Evolutionary conservation across 2,113 vertebrate species (phyloP).

Genomic region (Jaculus jaculus): DNA sequence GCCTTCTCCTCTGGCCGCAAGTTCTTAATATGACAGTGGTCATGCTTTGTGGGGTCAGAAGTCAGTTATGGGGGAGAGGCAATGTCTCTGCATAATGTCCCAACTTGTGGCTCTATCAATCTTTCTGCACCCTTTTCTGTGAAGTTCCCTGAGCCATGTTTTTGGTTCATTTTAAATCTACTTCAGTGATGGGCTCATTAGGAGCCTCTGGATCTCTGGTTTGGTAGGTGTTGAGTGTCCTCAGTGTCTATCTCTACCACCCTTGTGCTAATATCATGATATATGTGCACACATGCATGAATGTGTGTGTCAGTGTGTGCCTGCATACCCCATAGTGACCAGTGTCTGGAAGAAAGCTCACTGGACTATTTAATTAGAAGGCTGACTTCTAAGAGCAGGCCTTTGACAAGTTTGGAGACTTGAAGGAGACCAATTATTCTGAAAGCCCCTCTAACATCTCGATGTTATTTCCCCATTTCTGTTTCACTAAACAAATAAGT

Average conservation of each 20-base stretch:
- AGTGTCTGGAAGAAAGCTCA: slow-evolving; percentile 15
- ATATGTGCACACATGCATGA: background rate
- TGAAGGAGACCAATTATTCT: slow-evolving; percentile 46
- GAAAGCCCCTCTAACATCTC: background rate
- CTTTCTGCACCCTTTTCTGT: too few species aligned
- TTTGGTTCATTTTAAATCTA: too few species aligned
- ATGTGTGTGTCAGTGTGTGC: background rate
- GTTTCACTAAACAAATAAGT: background rate
- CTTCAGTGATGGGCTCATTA: too few species aligned
- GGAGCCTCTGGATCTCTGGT: too few species aligned
- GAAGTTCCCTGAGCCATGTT: too few species aligned
- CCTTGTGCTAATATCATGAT: background rate
- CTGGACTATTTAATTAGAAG: slow-evolving; percentile 20
- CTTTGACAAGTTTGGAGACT: background rate
- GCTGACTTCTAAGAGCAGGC: background rate
- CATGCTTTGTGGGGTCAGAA: too few species aligned
- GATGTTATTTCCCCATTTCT: background rate
- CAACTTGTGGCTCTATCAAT: too few species aligned
- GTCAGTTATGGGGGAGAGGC: too few species aligned
- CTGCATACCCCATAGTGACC: background rate
- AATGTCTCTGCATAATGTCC: too few species aligned
- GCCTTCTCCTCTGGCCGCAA: too few species aligned
- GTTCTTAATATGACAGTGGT: background rate
- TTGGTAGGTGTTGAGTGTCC: background rate
- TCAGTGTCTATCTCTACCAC: too few species aligned